Base-by-base conservation (phyloP, 2,797 vertebrate genomes). In the Schizothorax lantsangensis region DNA sequence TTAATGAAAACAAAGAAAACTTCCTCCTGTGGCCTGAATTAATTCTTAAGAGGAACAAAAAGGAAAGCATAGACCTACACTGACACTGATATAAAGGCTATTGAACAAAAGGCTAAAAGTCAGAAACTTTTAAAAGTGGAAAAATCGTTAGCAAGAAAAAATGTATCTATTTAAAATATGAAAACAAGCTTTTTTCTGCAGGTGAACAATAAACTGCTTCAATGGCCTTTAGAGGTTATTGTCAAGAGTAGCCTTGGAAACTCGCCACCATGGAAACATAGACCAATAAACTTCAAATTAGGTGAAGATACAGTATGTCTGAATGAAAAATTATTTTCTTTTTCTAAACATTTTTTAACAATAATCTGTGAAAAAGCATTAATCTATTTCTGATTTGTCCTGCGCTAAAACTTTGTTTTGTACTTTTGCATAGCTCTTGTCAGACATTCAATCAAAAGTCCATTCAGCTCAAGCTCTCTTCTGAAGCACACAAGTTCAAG, bases 161-260 rank as follows among this genome's bases (percentile, higher is more conserved):
- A 3, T 5, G 1, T n/a, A 59, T 7, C 5, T 62, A 57, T 59
- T 69, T 69, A 72, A 57, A 85, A 69, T 38, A 14, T 0, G 17
- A 72, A 62, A 59, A 85, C 47, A 79, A 47, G 26, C 7, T 62
- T 72, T 43, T 80, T 73, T 38, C 14, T 38, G 68, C 40, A 59
- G 75, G 40, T 85, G 33, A 78, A 69, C 15, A 69, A 69, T 40
- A 64, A 78, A 69, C 8, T 62, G 77, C 30, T 85, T 73, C 38
- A 72, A 62, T 72, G 40, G 52, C 52, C 73, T 69, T 79, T 57
- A 78, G 62, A 68, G 43, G 30, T 68, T 47, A 68, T 78, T 21
- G 47, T 85, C 62, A 54, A 38, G 9, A 73, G 78, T 79, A 80
- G 68, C 68, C 52, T 85, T 79, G 66, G 40, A 72, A 68, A 85